Conservation (phyloP, 2,113 vertebrate species). For the Aegithalos caudatus region DNA sequence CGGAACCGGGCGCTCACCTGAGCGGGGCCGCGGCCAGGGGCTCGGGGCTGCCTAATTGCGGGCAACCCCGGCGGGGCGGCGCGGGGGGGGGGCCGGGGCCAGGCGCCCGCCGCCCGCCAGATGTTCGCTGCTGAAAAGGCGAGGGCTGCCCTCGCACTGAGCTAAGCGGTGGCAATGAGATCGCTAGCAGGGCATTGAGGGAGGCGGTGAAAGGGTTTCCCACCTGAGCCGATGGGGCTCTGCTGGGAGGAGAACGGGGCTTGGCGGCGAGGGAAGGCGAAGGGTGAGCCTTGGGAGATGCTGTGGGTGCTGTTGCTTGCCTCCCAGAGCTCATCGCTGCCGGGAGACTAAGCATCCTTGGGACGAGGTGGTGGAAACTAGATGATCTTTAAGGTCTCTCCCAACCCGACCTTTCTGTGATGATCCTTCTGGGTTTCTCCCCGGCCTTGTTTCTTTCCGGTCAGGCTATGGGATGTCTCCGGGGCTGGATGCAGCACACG, state of each 20-base stretch:
- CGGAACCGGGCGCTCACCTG: constrained; percentile 37
- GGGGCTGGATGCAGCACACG: background rate
- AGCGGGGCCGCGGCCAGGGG: background rate
- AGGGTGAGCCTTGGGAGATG: background rate
- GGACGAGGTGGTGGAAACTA: background rate
- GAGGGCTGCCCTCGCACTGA: constrained; percentile 67
- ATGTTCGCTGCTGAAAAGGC: constrained; percentile 63
- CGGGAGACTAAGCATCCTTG: background rate
- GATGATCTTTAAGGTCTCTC: background rate
- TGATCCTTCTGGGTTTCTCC: background rate
- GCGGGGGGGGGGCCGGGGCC: background rate
- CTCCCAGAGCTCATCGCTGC: background rate
- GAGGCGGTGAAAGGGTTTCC: constrained; percentile 63
- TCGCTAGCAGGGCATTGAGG: constrained; percentile 69
- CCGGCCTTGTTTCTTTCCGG: background rate
- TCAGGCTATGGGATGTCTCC: background rate
- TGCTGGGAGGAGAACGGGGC: background rate
- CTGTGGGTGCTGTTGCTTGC: background rate
- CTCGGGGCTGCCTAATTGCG: background rate
- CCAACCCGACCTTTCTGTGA: background rate
- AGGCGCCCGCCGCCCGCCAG: constrained; percentile 56
- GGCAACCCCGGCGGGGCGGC: background rate
- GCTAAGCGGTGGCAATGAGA: constrained; percentile 72
- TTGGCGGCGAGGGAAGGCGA: background rate
- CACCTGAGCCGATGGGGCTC: constrained; percentile 65